Conservation (phyloP, 2,888 invertebrate genomes). For the Lissocephala sabroskyi region DNA sequence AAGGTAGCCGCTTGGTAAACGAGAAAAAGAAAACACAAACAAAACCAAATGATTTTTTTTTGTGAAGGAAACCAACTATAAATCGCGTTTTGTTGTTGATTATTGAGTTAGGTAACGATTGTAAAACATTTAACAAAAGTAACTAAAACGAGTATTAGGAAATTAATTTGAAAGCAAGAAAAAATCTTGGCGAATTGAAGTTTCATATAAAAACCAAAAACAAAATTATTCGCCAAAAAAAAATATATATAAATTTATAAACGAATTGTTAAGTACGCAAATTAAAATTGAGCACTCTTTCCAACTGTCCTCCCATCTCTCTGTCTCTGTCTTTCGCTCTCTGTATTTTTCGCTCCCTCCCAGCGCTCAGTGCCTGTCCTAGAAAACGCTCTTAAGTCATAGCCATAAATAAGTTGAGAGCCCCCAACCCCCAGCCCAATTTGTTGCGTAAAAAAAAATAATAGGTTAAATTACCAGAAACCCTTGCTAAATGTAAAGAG, state of each 20-base stretch:
- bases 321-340: slow-evolving; percentile 17
- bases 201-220: slow-evolving; percentile 15
- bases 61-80: slow-evolving; percentile 14
- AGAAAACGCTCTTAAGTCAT: neutral
- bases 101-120: slow-evolving; percentile 59
- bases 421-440: neutral
- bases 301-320: slow-evolving; percentile 8
- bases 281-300: slow-evolving; percentile 40
- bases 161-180: slow-evolving; percentile 7
- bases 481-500: neutral
- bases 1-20: slow-evolving; percentile 35
- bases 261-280: slow-evolving; percentile 9
- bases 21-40: slow-evolving; percentile 12
- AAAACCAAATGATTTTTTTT: too few species aligned
- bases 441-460: slow-evolving; percentile 9
- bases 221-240: slow-evolving; percentile 9
- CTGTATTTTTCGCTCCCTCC: neutral
- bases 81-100: slow-evolving; percentile 57
- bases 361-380: neutral
- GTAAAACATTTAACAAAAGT: slow-evolving; percentile 15
- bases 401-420: slow-evolving; percentile 5
- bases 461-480: too few species aligned
- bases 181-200: neutral
- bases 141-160: slow-evolving; percentile 22
- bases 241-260: slow-evolving; percentile 20